phyloP scores from a whole-genome alignment of 2,888 invertebrate species.

The Strigamia transsilvanica region DNA sequence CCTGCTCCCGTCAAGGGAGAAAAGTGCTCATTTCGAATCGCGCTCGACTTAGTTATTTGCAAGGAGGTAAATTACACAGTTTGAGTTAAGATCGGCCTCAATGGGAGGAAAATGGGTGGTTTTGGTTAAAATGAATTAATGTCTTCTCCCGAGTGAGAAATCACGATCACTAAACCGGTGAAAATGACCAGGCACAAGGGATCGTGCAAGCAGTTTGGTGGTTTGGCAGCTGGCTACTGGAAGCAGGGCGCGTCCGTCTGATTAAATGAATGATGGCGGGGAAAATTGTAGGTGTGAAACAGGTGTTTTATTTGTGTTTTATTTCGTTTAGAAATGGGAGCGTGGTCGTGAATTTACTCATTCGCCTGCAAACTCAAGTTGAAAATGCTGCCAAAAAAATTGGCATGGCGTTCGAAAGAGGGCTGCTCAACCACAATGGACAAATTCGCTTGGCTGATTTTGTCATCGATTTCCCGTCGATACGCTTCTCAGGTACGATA shows the following conservation, averaged over 20 bases:
- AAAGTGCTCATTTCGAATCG: slow-evolving; percentile 7
- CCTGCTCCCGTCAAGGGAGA: slow-evolving; percentile 19
- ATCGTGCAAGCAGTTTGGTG: not conserved
- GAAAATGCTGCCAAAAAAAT: slow-evolving; percentile 61
- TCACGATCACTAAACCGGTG: not conserved
- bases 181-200: slow-evolving; percentile 14
- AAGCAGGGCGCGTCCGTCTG: not conserved
- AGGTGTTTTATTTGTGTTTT: slow-evolving; percentile 50
- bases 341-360: slow-evolving; percentile 57
- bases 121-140: slow-evolving; percentile 39
- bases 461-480: slow-evolving; percentile 62
- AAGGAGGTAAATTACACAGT: slow-evolving; percentile 28
- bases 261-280: slow-evolving; percentile 32
- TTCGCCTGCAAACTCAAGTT: slow-evolving; percentile 59
- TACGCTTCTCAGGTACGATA: slow-evolving; percentile 60
- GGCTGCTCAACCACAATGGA: slow-evolving; percentile 61
- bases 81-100: not conserved
- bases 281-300: slow-evolving; percentile 28
- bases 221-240: slow-evolving; percentile 36
- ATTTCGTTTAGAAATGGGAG: slow-evolving; percentile 56
- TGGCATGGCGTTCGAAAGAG: slow-evolving; percentile 62
- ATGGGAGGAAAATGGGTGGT: slow-evolving; percentile 32
- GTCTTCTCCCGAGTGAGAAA: slow-evolving; percentile 26
- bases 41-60: slow-evolving; percentile 32
- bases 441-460: slow-evolving; percentile 62